These are phyloP conservation scores for Clarias platycephalus DNA, from an alignment of 2,797 vertebrate genomes.

Conservation along the genomic window DNA sequence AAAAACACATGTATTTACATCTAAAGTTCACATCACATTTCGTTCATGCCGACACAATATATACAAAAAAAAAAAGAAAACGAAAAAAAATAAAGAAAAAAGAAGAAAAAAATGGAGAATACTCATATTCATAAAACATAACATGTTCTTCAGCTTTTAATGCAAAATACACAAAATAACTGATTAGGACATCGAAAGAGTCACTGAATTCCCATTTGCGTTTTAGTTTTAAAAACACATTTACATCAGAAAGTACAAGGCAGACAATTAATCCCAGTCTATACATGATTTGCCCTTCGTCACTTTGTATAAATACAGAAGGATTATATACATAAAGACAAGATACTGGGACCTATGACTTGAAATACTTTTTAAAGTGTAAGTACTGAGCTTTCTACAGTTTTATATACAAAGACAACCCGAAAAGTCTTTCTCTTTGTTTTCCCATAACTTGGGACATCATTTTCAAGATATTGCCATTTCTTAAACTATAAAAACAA, in stretches of 20 bases:
- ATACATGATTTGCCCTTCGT: conserved; percentile 87
- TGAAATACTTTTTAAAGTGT: conserved; percentile 51
- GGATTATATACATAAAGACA: conserved; percentile 75
- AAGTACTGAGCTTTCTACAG: conserved; percentile 39
- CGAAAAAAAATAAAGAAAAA: conserved; percentile 62
- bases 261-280: conserved; percentile 81
- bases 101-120: conserved; percentile 61
- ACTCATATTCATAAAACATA: conserved; percentile 77
- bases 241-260: conserved; percentile 88
- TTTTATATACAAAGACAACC: conserved; percentile 52
- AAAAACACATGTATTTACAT: conserved; percentile 88
- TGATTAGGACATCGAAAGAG: conserved; percentile 78
- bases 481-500: conserved; percentile 9
- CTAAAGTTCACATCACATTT: conserved; percentile 87
- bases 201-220: conserved; percentile 65
- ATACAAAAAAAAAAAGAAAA: conserved; percentile 83
- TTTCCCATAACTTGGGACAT: conserved; percentile 4
- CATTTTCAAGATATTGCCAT: conserved; percentile 6
- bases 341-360: conserved; percentile 41
- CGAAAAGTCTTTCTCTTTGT: conserved; percentile 21
- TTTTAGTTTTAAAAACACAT: conserved; percentile 84
- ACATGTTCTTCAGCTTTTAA: conserved; percentile 77
- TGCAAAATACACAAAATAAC: conserved; percentile 84
- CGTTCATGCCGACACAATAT: conserved; percentile 92
- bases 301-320: conserved; percentile 82